Evolutionary conservation across 2,113 vertebrate species (phyloP), one percentile per base, ranked within the genome.

Genomic region (Rhea pennata): DNA sequence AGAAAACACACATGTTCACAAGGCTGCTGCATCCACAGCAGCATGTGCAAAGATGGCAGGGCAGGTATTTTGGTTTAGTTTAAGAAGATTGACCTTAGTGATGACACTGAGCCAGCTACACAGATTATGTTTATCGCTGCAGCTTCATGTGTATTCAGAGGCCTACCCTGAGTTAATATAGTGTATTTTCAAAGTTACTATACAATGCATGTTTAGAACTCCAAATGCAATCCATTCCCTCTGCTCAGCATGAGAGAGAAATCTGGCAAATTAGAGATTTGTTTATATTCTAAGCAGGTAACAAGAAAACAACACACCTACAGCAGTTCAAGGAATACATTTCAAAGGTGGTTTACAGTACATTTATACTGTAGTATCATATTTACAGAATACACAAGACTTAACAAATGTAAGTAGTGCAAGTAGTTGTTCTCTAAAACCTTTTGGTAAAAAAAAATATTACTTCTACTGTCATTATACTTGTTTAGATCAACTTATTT

Each of bases 211-310:
- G 77, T 92, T 66, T 65, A 93, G 81, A 88, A 88, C 85, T 79
- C 87, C 77, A 96, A 89, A 91, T 94, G 69, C 87, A 96, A 92
- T 53, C 81, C 58, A 39, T 90, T 92, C 83, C 80, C 71, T 91
- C 82, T 53, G 31, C 92, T 95, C 88, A 81, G 85, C 42, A 22
- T 56, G 80, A 5, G 26, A 80, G 46, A 70, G 27, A 88, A 94
- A 91, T 72, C 56, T 76, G 26, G 82, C 74, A 93, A 92, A 94
- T 90, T 78, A 91, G 86, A 93, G 29, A 89, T 89, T 85, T 94
- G 58, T 96, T 97, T 95, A 75, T 92, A 97, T 95, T 95, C 97
- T 75, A 83, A 95, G 84, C 94, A 96, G 88, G 83, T 84, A 95
- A 91, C 78, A 89, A 74, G 77, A 89, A 90, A 96, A 78, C 67